A percentile compares a stretch with the other conserved stretches of the same genome.
These are phyloP conservation scores for Campodea augens DNA, from an alignment of 1,140 invertebrate species.

Conservation along the genomic window DNA sequence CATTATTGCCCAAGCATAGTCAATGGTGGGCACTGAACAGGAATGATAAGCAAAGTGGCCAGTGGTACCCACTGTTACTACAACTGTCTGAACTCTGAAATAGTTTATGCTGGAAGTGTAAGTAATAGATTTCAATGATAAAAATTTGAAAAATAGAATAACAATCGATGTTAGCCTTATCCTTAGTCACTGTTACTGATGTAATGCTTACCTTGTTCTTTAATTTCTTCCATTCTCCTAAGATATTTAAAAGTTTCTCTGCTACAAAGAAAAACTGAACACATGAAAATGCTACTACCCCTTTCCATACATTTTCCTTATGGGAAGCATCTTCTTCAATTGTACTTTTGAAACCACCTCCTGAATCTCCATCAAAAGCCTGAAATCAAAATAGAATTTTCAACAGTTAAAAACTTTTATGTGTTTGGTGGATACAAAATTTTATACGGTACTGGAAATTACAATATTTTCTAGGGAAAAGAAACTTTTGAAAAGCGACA, in stretches of 20 bases:
- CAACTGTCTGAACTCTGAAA: no score
- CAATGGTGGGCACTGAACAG: no score
- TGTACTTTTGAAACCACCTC: not conserved
- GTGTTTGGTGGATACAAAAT: not conserved
- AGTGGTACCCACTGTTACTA: no score
- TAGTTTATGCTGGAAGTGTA: no score
- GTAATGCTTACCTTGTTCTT: constrained; percentile 26
- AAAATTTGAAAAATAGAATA: no score
- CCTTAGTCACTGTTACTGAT: not conserved
- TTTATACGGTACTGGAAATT: not conserved
- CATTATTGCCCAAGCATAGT: no score
- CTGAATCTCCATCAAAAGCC: not conserved
- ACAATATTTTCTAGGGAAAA: not conserved
- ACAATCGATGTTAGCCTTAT: no score
- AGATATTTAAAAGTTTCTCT: constrained; percentile 56
- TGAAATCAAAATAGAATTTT: constrained; percentile 1
- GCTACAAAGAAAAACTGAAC: constrained; percentile 75
- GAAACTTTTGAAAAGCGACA: no score
- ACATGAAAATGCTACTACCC: constrained; percentile 54
- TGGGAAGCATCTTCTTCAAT: constrained; percentile 8
- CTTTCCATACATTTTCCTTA: constrained; percentile 49
- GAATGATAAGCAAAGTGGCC: no score
- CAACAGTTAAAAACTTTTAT: not conserved
- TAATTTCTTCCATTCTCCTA: constrained; percentile 50
- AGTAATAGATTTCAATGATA: no score